Evolutionary conservation across 2,888 invertebrate species (phyloP).

Genomic region (Panorpa germanica): DNA sequence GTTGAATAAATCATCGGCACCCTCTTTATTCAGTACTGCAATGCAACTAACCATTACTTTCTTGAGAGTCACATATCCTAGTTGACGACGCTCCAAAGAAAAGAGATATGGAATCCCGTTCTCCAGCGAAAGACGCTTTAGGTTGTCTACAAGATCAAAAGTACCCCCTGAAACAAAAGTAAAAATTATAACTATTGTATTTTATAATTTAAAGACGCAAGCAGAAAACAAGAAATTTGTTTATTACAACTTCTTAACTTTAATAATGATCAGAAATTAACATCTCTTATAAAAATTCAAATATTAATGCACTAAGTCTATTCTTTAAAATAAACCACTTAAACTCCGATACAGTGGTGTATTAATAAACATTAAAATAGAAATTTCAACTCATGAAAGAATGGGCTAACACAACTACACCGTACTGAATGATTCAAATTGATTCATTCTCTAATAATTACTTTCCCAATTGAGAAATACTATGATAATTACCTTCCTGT

Average conservation of each 20-base stretch:
- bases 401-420: too few species aligned
- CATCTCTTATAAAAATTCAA: too few species aligned
- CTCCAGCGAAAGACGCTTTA: constrained; percentile 28
- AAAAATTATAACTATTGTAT: constrained; percentile 3
- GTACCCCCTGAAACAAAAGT: constrained; percentile 28
- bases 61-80: constrained; percentile 35
- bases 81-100: constrained; percentile 30
- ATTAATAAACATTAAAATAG: too few species aligned
- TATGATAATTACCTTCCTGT: constrained; percentile 12
- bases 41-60: constrained; percentile 39
- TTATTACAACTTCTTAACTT: too few species aligned
- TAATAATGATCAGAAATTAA: too few species aligned
- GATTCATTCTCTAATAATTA: too few species aligned
- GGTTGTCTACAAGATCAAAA: constrained; percentile 29
- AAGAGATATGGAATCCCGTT: constrained; percentile 36
- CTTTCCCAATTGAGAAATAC: constrained; percentile 4
- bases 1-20: constrained; percentile 36
- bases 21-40: constrained; percentile 40
- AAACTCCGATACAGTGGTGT: too few species aligned
- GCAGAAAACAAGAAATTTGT: too few species aligned
- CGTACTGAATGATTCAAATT: too few species aligned
- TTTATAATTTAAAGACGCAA: constrained; percentile 5
- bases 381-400: too few species aligned
- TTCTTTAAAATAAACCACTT: too few species aligned
- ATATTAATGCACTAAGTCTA: too few species aligned